A percentile compares a stretch with the other conserved stretches of the same genome.
phyloP scores from a whole-genome alignment of 2,797 vertebrate genomes.

The Nyctibius grandis region DNA sequence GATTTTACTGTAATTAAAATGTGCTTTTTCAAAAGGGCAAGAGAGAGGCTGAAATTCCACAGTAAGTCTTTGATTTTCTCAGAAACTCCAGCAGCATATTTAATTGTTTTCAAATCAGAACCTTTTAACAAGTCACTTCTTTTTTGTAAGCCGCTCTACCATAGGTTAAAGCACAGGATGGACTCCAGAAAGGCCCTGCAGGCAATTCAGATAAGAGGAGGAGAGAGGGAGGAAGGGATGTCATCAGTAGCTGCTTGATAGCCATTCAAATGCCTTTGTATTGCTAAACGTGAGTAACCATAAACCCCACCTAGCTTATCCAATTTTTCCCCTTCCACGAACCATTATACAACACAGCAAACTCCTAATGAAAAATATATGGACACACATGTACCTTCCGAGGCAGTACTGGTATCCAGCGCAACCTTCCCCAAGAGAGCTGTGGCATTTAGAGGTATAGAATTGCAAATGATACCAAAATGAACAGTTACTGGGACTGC shows the following conservation, averaged over 20 bases:
- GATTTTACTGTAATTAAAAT: constrained; percentile 28
- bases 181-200: constrained; percentile 29
- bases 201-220: constrained; percentile 8
- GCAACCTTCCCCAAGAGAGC: constrained; percentile 64
- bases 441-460: constrained; percentile 73
- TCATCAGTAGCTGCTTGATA: neutral
- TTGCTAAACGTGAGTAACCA: neutral
- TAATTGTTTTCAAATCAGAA: constrained; percentile 40
- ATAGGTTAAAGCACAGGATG: neutral
- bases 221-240: neutral
- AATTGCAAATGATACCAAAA: constrained; percentile 49
- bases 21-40: neutral
- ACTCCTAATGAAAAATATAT: neutral
- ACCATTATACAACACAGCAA: neutral
- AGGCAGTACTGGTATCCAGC: constrained; percentile 68
- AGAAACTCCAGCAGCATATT: constrained; percentile 19
- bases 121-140: neutral
- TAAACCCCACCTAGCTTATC: neutral
- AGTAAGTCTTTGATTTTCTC: constrained; percentile 31
- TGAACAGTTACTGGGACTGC: constrained; percentile 39
- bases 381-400: constrained; percentile 63
- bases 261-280: neutral
- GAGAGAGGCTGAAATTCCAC: neutral
- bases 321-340: constrained; percentile 2
- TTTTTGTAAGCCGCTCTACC: constrained; percentile 10